Evolutionary conservation across 2,797 vertebrate species (phyloP).

Genomic region (Rhincodon typus): DNA sequence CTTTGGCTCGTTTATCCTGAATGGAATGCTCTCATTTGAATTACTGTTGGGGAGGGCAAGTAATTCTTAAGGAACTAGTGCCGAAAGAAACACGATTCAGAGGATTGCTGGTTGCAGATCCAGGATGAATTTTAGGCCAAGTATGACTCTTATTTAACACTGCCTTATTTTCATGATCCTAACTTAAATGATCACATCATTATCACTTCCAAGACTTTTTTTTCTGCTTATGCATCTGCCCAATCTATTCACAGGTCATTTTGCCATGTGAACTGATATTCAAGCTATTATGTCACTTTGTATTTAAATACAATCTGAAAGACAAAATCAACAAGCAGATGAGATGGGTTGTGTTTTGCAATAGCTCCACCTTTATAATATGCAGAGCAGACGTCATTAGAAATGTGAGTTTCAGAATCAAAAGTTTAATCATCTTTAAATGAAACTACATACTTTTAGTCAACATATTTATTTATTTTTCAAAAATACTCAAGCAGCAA

Average conservation of each 20-base stretch:
- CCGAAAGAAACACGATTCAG: not conserved
- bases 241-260: not conserved
- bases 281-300: not conserved
- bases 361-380: not conserved
- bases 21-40: not conserved
- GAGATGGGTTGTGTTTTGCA: not conserved
- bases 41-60: not conserved
- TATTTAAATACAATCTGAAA: not conserved
- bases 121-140: not conserved
- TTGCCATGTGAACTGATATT: not conserved
- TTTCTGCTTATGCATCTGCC: not conserved
- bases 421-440: not conserved
- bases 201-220: not conserved
- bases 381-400: not conserved
- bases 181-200: not conserved
- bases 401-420: not conserved
- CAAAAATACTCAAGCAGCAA: slow-evolving; percentile 27
- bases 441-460: not conserved
- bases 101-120: not conserved
- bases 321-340: not conserved
- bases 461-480: not conserved
- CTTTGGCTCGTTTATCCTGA: not conserved
- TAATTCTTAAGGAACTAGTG: not conserved
- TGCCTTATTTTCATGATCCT: not conserved
- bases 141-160: not conserved